phyloP scores from a whole-genome alignment of 2,888 invertebrate species.

The Onthophagus sagittarius region DNA sequence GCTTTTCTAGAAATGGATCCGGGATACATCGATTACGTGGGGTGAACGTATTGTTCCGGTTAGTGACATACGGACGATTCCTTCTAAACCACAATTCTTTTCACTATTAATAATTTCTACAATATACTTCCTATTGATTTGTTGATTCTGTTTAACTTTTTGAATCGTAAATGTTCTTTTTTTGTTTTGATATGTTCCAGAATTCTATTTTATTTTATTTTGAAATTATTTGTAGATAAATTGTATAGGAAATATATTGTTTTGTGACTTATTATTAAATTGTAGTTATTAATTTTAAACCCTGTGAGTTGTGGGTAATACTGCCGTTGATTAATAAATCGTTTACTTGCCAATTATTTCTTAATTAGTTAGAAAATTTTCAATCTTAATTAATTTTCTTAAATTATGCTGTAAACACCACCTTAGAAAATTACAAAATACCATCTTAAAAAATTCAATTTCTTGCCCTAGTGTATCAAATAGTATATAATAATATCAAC shows the following conservation, averaged over 20 bases:
- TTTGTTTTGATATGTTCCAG: not conserved
- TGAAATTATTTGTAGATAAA: not conserved
- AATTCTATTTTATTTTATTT: not conserved
- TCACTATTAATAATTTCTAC: not conserved
- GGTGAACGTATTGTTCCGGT: not conserved
- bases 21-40: constrained; percentile 24
- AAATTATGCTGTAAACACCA: not conserved
- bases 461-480: not conserved
- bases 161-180: not conserved
- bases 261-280: too few relatives aligned
- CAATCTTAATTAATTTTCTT: not conserved
- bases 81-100: not conserved
- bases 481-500: not conserved
- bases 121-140: not conserved
- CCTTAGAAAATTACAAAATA: not conserved
- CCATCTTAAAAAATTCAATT: not conserved
- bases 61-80: not conserved
- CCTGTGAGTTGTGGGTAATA: not conserved
- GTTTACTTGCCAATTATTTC: not conserved
- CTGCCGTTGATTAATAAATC: not conserved
- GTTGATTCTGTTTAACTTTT: not conserved
- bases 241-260: too few relatives aligned
- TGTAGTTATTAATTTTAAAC: not conserved
- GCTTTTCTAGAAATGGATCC: constrained; percentile 28
- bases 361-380: not conserved